phyloP scores from a whole-genome alignment of 2,888 invertebrate genomes.

The Acanthoscelides obtectus region DNA sequence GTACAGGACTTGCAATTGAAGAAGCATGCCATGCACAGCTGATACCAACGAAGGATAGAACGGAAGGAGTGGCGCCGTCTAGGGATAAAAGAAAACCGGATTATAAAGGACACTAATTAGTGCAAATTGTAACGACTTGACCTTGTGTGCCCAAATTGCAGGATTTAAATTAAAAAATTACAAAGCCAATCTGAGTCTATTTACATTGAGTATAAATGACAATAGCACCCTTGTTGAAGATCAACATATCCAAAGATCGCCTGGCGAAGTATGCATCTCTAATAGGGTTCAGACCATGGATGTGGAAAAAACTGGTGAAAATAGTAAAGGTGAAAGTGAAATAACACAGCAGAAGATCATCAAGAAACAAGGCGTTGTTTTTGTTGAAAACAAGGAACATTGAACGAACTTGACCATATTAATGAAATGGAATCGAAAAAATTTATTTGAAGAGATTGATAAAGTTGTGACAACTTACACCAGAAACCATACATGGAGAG shows the following conservation, averaged over 20 bases:
- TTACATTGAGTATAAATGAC: not conserved
- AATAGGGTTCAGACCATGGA: not conserved
- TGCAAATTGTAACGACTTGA: too few relatives aligned
- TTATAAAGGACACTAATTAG: slow-evolving; percentile 77
- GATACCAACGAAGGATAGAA: slow-evolving; percentile 86
- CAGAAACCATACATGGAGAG: not conserved
- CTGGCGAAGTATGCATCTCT: too few relatives aligned
- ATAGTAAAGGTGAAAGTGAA: not conserved
- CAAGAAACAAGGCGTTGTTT: not conserved
- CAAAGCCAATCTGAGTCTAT: too few relatives aligned
- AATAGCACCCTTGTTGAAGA: not conserved
- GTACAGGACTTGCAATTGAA: slow-evolving; percentile 82
- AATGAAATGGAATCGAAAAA: not conserved
- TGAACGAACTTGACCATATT: not conserved
- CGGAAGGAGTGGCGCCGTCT: slow-evolving; percentile 92
- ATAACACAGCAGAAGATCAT: not conserved
- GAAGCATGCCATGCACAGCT: slow-evolving; percentile 88
- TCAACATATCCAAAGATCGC: too few relatives aligned
- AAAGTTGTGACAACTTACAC: not conserved
- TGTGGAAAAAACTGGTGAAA: not conserved
- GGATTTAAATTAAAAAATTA: too few relatives aligned
- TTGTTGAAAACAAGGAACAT: not conserved
- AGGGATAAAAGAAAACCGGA: slow-evolving; percentile 87
- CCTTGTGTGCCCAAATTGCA: too few relatives aligned
- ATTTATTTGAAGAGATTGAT: not conserved